These are phyloP conservation scores for Numenius arquata DNA, from an alignment of 2,113 vertebrate genomes.

Conservation along the genomic window DNA sequence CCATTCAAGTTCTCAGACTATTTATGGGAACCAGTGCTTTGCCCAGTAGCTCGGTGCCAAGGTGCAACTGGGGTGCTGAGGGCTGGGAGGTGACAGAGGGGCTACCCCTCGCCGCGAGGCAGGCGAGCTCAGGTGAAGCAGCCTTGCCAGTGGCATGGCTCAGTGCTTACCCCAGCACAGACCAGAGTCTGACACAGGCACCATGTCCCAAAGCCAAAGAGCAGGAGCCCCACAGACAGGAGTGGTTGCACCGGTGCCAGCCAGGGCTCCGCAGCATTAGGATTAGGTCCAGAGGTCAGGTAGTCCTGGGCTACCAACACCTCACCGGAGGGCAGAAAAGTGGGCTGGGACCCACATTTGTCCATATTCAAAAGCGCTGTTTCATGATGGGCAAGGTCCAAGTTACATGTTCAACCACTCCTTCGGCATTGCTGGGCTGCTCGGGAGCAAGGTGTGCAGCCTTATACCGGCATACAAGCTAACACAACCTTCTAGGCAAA, in stretches of 20 bases:
- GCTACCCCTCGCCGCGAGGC: accelerated
- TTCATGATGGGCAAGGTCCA: accelerated
- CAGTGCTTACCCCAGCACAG: accelerated
- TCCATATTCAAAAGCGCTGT: neutral
- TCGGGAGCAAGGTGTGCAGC: accelerated
- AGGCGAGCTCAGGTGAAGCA: accelerated
- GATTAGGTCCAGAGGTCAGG: neutral
- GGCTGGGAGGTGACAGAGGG: neutral
- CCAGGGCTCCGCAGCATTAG: accelerated
- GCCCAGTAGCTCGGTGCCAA: accelerated
- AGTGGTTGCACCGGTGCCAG: accelerated
- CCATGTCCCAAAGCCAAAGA: neutral
- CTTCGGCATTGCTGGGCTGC: neutral
- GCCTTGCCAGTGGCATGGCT: accelerated
- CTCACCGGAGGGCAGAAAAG: neutral
- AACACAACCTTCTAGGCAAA: neutral
- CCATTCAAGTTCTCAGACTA: accelerated
- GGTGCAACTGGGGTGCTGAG: neutral
- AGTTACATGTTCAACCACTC: accelerated
- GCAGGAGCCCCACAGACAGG: neutral
- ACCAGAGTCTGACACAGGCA: neutral
- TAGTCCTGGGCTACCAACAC: accelerated
- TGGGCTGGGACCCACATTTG: neutral
- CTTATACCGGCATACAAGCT: accelerated
- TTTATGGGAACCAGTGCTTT: accelerated